Base-by-base conservation (phyloP, 2,888 invertebrate genomes). In the Hydroisotoma schaefferi region DNA sequence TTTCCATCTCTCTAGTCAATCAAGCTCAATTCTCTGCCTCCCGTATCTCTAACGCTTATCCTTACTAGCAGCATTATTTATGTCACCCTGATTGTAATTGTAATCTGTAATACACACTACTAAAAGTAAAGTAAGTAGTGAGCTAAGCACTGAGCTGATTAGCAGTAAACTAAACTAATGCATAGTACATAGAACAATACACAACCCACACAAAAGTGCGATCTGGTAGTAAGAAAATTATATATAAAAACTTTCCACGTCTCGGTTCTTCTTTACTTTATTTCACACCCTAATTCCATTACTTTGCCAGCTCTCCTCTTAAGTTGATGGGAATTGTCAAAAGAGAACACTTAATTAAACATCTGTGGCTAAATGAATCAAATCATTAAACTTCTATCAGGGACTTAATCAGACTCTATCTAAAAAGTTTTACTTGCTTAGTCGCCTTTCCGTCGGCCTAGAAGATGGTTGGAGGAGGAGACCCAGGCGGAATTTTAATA, bases 331-430 rank as follows among this genome's bases (percentile, higher is more conserved):
- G 57, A 18, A 23, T 43, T 40, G 54, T 44, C 43, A 43, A 43
- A 44, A 52, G 52, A 54, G 60, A 60, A 60, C 56, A 56, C 60
- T 60, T 60, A 60, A 60, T 60, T 60, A 60, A 60, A 60, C 60
- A 60, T 60, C 60, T 60, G 60, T 52, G 60, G 60, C 60, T 60
- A 60, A 60, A 51, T 60, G 60, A 56, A 60, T 60, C 60, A 60
- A 60, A 56, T 60, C 60, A 56, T 56, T 60, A 60, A 55, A 47
- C 28, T 59, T 55, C 43, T 55, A 40, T 52, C 52, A 52, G 10
- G 52, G 52, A 52, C 52, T 52, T 52, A 52, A 52, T 52, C 52
- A 52, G 26, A 20, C 33, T 33, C 46, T 46, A 46, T 46, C 46
- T 25, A 22, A 46, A 46, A 46, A 46, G 23, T 46, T 46, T 43